These are phyloP conservation scores for Crambe crambe DNA, from an alignment of 37 sponge, comb jelly and placozoan genomes.

Conservation along the genomic window DNA sequence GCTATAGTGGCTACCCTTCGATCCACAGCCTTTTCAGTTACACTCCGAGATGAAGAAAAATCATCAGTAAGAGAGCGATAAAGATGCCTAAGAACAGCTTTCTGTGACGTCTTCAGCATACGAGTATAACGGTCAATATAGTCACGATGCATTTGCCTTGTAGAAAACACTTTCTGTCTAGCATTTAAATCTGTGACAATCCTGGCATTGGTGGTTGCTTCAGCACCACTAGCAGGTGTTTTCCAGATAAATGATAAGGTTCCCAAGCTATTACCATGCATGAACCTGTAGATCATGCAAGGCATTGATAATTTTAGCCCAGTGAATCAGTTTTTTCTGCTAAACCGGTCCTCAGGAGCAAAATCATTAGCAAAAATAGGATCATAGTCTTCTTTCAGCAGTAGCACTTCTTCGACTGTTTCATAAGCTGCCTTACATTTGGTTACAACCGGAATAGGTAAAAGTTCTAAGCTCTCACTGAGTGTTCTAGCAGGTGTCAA, in stretches of 20 bases:
- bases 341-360: neutral
- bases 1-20: neutral
- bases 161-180: neutral
- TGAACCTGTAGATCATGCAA: neutral
- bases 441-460: neutral
- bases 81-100: neutral
- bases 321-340: neutral
- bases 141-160: neutral
- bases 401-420: neutral
- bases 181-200: conserved; percentile 5
- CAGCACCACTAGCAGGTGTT: conserved; percentile 5
- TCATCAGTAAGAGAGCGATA: conserved; percentile 14
- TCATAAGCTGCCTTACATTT: neutral
- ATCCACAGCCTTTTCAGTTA: conserved; percentile 12
- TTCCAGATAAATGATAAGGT: conserved; percentile 11
- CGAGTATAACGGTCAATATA: neutral
- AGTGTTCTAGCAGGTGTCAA: neutral
- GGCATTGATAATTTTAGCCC: neutral
- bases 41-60: neutral
- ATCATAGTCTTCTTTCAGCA: neutral
- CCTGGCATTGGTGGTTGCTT: neutral
- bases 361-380: conserved; percentile 6
- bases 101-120: neutral
- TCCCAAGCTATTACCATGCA: conserved; percentile 7
- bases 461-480: conserved; percentile 3